Evolutionary conservation across 1,140 invertebrate genomes (phyloP), one percentile per base, ranked within the genome.

Genomic region (Sinella curviseta): DNA sequence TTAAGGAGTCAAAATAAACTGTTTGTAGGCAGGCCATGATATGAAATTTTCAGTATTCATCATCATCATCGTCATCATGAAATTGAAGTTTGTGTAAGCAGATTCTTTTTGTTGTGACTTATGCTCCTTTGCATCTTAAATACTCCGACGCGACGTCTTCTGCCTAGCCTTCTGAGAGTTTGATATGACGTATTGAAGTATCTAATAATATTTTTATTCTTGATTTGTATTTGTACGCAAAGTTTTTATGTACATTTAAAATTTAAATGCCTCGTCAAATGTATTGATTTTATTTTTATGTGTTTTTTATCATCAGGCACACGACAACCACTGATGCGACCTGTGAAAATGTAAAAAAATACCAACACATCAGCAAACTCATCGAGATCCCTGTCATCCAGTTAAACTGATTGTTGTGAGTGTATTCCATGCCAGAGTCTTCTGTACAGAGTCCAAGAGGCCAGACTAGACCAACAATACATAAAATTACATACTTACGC

Each of bases 331-430:
- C 57, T 65, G 57, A 8, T 65, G 65, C 8, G 65, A 33, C 65
- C 26, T 70, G 26, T 33, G n/a, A 70, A 70, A n/a, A 60, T 60
- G 55, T 60, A 60, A 60, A 70, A 65, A 70, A 33, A 70, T 70
- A 12, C 31, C 65, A 70, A 17, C 65, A 33, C 65, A 70, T 70
- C 65, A 31, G 2, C 65, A 70, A 2, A 30, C 8, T 70, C 65
- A 70, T 31, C 65, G 31, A 14, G 14, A 31, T 70, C 12, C 65
- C 26, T 31, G n/a, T n/a, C n/a, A n/a, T n/a, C n/a, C n/a, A n/a
- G n/a, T n/a, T n/a, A n/a, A n/a, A n/a, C n/a, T n/a, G n/a, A n/a
- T n/a, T n/a, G n/a, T n/a, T n/a, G n/a, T n/a, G 26, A 14, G 12
- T 33, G 65, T 31, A 12, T 70, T 31, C 65, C 30, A 70, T 70